Evolutionary conservation across 2,113 vertebrate species (phyloP).

Genomic region (Rhea americana): DNA sequence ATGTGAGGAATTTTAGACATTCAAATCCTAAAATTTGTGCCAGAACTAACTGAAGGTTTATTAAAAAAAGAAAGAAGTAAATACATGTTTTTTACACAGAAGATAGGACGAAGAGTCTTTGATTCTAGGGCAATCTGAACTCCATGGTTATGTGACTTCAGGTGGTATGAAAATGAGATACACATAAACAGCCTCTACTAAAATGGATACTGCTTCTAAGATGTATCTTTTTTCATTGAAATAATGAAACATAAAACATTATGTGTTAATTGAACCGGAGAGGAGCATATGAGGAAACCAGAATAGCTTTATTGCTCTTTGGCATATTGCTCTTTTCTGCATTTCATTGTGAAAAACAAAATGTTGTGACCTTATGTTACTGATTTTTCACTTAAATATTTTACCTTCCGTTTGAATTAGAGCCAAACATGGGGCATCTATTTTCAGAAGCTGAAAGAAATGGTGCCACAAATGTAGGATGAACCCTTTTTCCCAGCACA

Average conservation of each 20-base stretch:
- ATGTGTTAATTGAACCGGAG: background rate
- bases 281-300: background rate
- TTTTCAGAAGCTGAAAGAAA: background rate
- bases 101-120: background rate
- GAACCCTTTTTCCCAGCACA: background rate
- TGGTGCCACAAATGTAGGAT: background rate
- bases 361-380: background rate
- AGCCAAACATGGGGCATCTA: background rate
- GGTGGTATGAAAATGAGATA: background rate
- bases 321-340: background rate
- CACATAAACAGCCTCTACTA: background rate
- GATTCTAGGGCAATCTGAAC: background rate
- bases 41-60: background rate
- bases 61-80: background rate
- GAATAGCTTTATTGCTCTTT: background rate
- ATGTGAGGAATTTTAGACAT: accelerated
- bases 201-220: background rate
- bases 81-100: background rate
- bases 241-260: background rate
- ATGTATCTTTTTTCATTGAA: background rate
- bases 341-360: background rate
- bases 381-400: background rate
- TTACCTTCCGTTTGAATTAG: conserved; percentile 7
- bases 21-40: background rate
- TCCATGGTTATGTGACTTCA: background rate